phyloP scores from a whole-genome alignment of 2,113 vertebrate species.

The Irena cyanogastra region DNA sequence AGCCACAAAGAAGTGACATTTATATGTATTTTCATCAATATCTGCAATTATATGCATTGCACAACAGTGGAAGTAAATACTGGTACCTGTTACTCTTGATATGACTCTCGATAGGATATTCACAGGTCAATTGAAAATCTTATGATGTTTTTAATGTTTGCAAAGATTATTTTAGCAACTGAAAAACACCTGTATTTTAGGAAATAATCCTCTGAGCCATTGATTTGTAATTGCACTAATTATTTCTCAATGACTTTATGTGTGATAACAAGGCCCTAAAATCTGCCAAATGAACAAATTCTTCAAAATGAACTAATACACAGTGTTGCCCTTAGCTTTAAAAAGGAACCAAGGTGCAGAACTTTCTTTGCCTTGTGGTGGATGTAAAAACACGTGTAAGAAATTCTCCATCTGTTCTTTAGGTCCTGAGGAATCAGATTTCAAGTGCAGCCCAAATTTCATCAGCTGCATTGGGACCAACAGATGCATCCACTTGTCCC shows the following conservation, averaged over 20 bases:
- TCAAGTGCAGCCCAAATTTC: slow-evolving; percentile 86
- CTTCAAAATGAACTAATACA: not conserved
- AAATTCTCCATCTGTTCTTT: not conserved
- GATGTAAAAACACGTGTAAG: not conserved
- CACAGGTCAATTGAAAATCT: not conserved
- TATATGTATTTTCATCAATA: not conserved
- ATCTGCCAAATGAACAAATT: not conserved
- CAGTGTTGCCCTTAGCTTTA: not conserved
- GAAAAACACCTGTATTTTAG: not conserved
- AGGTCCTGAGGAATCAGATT: slow-evolving; percentile 83
- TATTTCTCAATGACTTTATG: not conserved
- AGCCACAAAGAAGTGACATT: not conserved
- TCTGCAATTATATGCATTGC: not conserved
- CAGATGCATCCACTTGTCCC: slow-evolving; percentile 90
- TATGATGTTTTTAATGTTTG: not conserved
- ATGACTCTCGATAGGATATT: not conserved
- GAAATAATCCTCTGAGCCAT: not conserved
- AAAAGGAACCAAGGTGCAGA: not conserved
- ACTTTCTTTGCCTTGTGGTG: not conserved
- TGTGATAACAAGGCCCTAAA: not conserved
- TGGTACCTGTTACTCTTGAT: not conserved
- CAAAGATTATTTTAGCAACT: not conserved
- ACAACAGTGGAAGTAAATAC: not conserved
- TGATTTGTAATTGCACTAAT: slow-evolving; percentile 16
- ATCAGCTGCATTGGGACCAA: slow-evolving; percentile 84